These are phyloP conservation scores for Eutrigla gurnardus DNA, from an alignment of 2,797 vertebrate species.

Conservation along the genomic window DNA sequence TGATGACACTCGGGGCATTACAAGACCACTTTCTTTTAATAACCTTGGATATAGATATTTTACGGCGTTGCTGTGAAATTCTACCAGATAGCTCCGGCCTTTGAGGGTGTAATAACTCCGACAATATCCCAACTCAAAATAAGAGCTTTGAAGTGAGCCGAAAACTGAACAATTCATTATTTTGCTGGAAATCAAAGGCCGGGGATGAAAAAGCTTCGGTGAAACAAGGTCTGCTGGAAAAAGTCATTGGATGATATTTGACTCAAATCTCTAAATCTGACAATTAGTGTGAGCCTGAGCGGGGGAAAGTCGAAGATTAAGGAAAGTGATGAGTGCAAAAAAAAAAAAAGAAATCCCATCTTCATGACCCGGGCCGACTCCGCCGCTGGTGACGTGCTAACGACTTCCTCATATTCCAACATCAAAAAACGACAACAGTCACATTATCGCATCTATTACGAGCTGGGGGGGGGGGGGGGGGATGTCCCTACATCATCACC, in stretches of 20 bases:
- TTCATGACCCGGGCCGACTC: constrained; percentile 6
- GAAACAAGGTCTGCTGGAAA: constrained; percentile 41
- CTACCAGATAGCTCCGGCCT: constrained; percentile 18
- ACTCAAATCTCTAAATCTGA: constrained; percentile 40
- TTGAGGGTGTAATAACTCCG: constrained; percentile 31
- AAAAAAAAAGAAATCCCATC: background rate
- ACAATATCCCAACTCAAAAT: constrained; percentile 50
- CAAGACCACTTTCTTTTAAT: constrained; percentile 42
- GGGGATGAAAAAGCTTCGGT: constrained; percentile 43
- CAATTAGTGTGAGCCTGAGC: background rate
- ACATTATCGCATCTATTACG: constrained; percentile 23
- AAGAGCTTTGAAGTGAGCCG: constrained; percentile 59
- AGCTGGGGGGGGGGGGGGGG: constrained; percentile 9
- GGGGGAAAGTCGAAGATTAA: constrained; percentile 15
- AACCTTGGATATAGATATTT: constrained; percentile 25
- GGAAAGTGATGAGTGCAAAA: constrained; percentile 7
- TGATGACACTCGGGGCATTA: constrained; percentile 24
- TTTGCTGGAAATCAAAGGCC: constrained; percentile 64
- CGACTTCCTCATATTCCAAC: background rate
- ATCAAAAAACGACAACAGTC: background rate
- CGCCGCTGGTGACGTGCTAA: background rate
- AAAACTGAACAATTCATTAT: constrained; percentile 55
- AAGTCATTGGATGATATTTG: constrained; percentile 38
- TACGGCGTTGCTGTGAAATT: constrained; percentile 27
- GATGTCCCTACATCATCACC: constrained; percentile 9